Percentiles rank a stretch among this genome's conserved stretches.
phyloP scores from a whole-genome alignment of 2,888 invertebrate genomes.

The Xestia xanthographa region DNA sequence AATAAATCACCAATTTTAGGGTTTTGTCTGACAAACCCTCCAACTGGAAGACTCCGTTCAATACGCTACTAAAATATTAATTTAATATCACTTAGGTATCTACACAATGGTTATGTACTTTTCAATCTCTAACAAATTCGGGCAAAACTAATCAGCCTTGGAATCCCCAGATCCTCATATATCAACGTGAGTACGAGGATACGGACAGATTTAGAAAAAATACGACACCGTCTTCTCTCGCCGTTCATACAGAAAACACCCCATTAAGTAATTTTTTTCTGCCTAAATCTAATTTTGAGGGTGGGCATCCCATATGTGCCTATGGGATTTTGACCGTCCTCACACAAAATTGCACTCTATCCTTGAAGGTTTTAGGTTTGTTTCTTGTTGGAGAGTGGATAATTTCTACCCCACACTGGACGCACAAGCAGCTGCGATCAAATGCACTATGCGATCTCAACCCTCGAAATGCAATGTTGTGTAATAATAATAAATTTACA shows the following conservation, averaged over 20 bases:
- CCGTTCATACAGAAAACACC: conserved; percentile 88
- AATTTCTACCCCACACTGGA: conserved; percentile 72
- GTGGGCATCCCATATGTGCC: conserved; percentile 87
- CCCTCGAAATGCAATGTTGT: conserved; percentile 86
- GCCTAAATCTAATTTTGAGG: conserved; percentile 87
- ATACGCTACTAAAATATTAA: conserved; percentile 32
- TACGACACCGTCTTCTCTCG: conserved; percentile 77
- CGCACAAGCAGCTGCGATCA: conserved; percentile 83
- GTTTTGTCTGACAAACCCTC: not conserved
- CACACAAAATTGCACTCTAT: conserved; percentile 68
- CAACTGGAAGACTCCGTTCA: not conserved
- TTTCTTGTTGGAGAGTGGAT: conserved; percentile 60
- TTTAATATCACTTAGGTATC: conserved; percentile 36
- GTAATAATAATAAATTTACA: conserved; percentile 89
- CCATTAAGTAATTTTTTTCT: conserved; percentile 90
- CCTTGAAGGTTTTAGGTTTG: conserved; percentile 37
- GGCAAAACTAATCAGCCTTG: conserved; percentile 61
- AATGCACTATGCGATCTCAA: conserved; percentile 83
- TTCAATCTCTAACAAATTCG: conserved; percentile 51
- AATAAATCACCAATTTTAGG: not conserved
- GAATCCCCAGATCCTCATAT: conserved; percentile 67
- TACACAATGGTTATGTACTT: conserved; percentile 38
- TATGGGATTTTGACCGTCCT: conserved; percentile 76
- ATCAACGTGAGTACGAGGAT: conserved; percentile 72
- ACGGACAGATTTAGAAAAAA: conserved; percentile 75